These are phyloP conservation scores for Bombycilla garrulus DNA, from an alignment of 2,113 vertebrate species.

Conservation along the genomic window DNA sequence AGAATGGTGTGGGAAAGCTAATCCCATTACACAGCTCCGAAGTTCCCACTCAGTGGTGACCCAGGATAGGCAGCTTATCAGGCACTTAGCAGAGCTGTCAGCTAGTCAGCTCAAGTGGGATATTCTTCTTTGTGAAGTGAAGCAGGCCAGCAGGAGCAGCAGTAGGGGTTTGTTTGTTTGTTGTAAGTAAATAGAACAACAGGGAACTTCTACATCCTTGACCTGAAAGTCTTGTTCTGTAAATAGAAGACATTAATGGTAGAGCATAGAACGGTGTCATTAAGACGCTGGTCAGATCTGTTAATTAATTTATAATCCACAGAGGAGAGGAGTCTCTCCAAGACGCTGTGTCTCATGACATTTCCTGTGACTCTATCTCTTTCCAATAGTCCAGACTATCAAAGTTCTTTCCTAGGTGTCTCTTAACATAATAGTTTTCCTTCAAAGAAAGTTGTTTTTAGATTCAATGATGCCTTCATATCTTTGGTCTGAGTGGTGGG, in stretches of 20 bases:
- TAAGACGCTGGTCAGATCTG: not conserved
- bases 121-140: not conserved
- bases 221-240: constrained; percentile 1
- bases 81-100: constrained; percentile 41
- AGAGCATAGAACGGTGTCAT: not conserved
- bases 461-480: not conserved
- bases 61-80: constrained; percentile 15
- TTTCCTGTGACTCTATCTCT: not conserved
- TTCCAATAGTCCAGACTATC: not conserved
- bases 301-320: constrained; percentile 10
- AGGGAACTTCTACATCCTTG: constrained; percentile 11
- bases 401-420: not conserved
- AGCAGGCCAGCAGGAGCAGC: constrained; percentile 12
- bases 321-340: not conserved
- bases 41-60: constrained; percentile 32
- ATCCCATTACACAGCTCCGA: constrained; percentile 57
- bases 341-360: not conserved
- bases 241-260: not conserved
- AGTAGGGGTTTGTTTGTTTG: constrained; percentile 3
- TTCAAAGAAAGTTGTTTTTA: not conserved
- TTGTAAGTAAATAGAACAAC: constrained; percentile 39
- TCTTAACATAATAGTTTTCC: not conserved
- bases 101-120: constrained; percentile 11
- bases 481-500: not conserved
- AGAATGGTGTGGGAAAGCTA: constrained; percentile 53